Conservation (phyloP, 2,113 vertebrate species). For the Equus quagga region DNA sequence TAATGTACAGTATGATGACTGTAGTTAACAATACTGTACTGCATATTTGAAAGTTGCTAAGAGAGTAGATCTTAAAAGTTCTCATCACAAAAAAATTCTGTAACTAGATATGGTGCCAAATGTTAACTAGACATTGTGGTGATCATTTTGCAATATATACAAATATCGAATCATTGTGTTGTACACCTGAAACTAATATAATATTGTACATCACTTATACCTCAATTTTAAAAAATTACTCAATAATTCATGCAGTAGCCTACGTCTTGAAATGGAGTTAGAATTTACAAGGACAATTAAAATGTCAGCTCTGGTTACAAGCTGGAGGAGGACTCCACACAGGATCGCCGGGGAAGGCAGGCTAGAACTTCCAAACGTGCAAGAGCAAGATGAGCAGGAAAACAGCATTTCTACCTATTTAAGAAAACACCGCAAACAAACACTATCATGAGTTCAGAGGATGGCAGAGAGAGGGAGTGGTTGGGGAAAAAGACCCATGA, state of each 20-base stretch:
- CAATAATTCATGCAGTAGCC: background rate
- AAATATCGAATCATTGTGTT: background rate
- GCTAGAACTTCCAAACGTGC: background rate
- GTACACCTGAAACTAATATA: background rate
- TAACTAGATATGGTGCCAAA: background rate
- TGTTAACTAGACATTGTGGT: background rate
- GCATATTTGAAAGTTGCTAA: background rate
- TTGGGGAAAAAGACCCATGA: background rate
- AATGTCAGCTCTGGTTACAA: slow-evolving; percentile 5
- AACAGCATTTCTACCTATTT: background rate
- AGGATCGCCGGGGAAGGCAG: background rate
- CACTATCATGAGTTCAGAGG: background rate
- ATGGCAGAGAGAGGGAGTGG: background rate
- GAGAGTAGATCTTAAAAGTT: background rate
- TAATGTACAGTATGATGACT: background rate
- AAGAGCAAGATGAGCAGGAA: slow-evolving; percentile 32
- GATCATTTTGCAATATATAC: background rate
- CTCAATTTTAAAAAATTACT: background rate
- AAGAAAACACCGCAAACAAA: background rate
- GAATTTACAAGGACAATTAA: slow-evolving; percentile 35
- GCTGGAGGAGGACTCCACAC: background rate
- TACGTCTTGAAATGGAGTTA: slow-evolving; percentile 20
- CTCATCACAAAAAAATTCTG: background rate
- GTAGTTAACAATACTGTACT: background rate
- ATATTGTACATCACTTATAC: background rate